Base-by-base conservation (phyloP, 2,113 vertebrate species). In the Paedocypris sp. region DNA sequence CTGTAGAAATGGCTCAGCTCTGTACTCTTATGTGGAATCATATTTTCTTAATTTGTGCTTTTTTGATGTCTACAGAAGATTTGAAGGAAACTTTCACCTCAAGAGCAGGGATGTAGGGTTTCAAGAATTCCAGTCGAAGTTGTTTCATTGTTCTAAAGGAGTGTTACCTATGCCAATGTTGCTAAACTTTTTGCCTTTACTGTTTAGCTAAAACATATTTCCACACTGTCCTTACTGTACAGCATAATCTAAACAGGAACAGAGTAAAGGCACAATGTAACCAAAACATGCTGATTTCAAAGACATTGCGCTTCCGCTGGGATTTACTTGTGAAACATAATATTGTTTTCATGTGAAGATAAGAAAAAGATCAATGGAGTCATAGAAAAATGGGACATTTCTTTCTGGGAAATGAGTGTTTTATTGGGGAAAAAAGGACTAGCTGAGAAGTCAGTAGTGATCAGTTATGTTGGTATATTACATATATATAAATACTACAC, bases 291-390 rank as follows among this genome's bases (percentile, higher is more conserved):
- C 19, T 33, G 50, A 46, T 47, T 61, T 29, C 31, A 57, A 12
- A 57, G 65, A 43, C 42, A 26, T 15, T 43, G 33, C 8, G 62
- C 51, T 62, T 68, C 51, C 51, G 26, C 25, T 26, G 6, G 31
- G 20, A 29, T 39, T n/a, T 51, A 36, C 16, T 47, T 26, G 19
- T 16, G 29, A 56, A 57, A 54, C 6, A 23, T 18, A 10, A 41
- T 9, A 26, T 28, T 43, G 15, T 54, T 35, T 64, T 28, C 4
- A 46, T 42, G 13, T 36, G 39, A 8, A 19, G 6, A 56, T 18
- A 31, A 49, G n/a, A 31, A 6, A 23, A 47, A 15, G 20, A 26
- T 46, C 22, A 4, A 4, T 15, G 22, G 6, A 47, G 15, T 26
- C n/a, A n/a, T n/a, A n/a, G n/a, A n/a, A n/a, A n/a, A n/a, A n/a